Conservation (phyloP, 1,140 invertebrate species). For the Drosophila eugracilis region DNA sequence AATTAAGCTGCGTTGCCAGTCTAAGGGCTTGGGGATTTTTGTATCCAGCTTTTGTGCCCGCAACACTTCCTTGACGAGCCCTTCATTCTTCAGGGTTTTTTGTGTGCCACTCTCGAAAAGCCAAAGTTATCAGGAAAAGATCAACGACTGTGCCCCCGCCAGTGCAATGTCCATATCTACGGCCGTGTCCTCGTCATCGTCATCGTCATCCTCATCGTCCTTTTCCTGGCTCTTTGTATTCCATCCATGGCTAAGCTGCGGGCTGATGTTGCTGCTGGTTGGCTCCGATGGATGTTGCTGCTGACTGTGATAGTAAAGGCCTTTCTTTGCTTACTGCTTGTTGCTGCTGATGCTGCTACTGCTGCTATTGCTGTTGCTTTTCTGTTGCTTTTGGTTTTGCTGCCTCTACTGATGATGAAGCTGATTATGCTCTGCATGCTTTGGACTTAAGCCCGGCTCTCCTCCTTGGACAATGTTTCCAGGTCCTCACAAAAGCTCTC, state of each 20-base stretch:
- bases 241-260: slow-evolving; percentile 55
- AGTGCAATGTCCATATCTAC: slow-evolving; percentile 32
- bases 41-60: slow-evolving; percentile 46
- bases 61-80: slow-evolving; percentile 56
- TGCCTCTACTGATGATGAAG: slow-evolving; percentile 69
- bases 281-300: slow-evolving; percentile 16
- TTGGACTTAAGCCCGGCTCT: slow-evolving; percentile 55
- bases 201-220: slow-evolving; percentile 55
- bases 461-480: slow-evolving; percentile 69
- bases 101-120: slow-evolving; percentile 61
- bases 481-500: slow-evolving; percentile 50
- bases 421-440: slow-evolving; percentile 79
- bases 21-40: slow-evolving; percentile 27
- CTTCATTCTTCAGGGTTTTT: slow-evolving; percentile 15
- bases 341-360: slow-evolving; percentile 48
- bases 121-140: slow-evolving; percentile 81
- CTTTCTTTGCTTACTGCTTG: slow-evolving; percentile 72
- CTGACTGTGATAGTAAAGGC: slow-evolving; percentile 76
- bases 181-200: slow-evolving; percentile 29
- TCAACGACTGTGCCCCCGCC: slow-evolving; percentile 63
- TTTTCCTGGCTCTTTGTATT: slow-evolving; percentile 65
- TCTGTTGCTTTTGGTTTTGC: slow-evolving; percentile 26
- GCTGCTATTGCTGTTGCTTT: slow-evolving; percentile 27
- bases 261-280: slow-evolving; percentile 41
- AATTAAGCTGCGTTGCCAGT: slow-evolving; percentile 62